A percentile compares a stretch with the other conserved stretches of the same genome.
phyloP scores from a whole-genome alignment of 2,888 invertebrate species.

The Choristoneura rosaceana region DNA sequence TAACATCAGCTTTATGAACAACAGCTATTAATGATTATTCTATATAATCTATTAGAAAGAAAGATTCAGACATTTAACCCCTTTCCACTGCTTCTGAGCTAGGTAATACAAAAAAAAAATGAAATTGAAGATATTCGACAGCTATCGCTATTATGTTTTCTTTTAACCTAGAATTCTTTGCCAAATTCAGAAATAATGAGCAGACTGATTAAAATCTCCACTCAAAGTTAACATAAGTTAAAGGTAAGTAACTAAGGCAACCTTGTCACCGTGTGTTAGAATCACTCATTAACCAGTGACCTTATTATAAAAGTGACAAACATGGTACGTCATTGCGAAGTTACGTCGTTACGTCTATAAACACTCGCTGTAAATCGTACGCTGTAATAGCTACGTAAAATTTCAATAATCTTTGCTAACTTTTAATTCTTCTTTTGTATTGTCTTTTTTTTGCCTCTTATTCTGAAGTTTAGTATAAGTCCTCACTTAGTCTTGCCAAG shows the following conservation, averaged over 20 bases:
- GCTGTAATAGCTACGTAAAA: background rate
- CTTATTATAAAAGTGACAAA: constrained; percentile 48
- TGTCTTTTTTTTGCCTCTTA: background rate
- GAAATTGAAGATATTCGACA: background rate
- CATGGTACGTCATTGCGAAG: constrained; percentile 23
- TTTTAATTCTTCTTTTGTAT: background rate
- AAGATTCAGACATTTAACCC: no score
- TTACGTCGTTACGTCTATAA: background rate
- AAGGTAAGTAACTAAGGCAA: constrained; percentile 22
- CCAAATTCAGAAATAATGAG: background rate
- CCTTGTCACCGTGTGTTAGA: constrained; percentile 45
- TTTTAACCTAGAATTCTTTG: background rate
- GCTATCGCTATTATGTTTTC: background rate
- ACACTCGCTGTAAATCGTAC: background rate
- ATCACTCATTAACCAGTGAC: constrained; percentile 45
- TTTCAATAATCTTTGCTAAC: background rate
- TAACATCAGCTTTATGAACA: background rate
- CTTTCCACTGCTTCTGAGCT: no score
- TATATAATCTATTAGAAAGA: no score
- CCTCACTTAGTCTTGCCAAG: background rate
- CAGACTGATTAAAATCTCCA: constrained; percentile 28
- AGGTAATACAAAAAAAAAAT: no score
- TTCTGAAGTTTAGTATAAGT: no score
- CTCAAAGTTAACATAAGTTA: constrained; percentile 7
- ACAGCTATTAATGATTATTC: background rate